Evolutionary conservation across 2,888 invertebrate genomes (phyloP), one percentile per base, ranked within the genome.

Genomic region (Psylliodes chrysocephalus): DNA sequence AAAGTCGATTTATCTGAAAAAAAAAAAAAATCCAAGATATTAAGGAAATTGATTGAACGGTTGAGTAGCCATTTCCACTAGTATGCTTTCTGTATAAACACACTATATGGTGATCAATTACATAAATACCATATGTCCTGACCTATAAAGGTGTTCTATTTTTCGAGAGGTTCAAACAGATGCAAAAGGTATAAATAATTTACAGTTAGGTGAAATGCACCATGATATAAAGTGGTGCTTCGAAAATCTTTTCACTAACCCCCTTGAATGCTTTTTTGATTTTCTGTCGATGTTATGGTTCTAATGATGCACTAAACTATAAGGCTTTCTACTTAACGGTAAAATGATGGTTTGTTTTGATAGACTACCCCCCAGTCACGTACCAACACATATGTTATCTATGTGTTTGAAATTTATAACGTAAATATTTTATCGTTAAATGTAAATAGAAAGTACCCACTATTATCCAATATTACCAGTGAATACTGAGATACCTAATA

Each of bases 61-160:
- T 33, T 17, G 51, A 4, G 30, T 51, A 52, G 52, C 8, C 52
- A 52, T 38, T 52, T 55, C 55, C 42, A 14, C 42, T 30, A 55
- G 47, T 62, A 38, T 30, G 33, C 33, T 40, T 46, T 49, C 47
- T 38, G 28, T 49, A 53, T 51, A 61, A 61, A 61, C 51, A 63
- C 47, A 53, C 40, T 49, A 12, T 56, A 51, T 64, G 44, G n/a
- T 52, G 44, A 60, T 64, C 55, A 64, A 59, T 64, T 60, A 64
- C 52, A 55, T 51, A 56, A 60, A 60, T 55, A 30, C 60, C 60
- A 56, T 52, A 56, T 57, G 60, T 57, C 53, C 52, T 57, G 61
- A 65, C 64, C 64, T 61, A 65, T 64, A 60, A 56, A 60, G 60
- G 60, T 64, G 64, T 56, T 65, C 53, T 55, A 35, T 55, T 64